Percentiles rank a stretch among this genome's conserved stretches.
phyloP scores from a whole-genome alignment of 2,888 invertebrate genomes.

The Tridacna crocea region DNA sequence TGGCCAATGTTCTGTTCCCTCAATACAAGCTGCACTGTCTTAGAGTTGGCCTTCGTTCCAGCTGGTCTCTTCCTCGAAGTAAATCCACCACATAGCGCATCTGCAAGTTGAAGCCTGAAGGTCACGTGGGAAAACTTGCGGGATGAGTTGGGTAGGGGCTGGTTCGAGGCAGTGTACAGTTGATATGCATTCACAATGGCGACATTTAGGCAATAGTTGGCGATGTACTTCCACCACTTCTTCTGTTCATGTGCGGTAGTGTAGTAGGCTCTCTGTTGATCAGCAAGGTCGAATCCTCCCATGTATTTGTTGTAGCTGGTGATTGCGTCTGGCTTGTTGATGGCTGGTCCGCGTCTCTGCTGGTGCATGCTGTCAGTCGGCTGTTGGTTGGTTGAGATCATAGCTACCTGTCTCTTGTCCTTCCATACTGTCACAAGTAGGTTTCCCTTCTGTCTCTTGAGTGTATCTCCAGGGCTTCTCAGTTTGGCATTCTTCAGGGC shows the following conservation, averaged over 20 bases:
- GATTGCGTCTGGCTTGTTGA: conserved; percentile 17
- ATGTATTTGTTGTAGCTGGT: background rate
- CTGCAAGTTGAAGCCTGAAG: conserved; percentile 12
- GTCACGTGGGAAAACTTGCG: background rate
- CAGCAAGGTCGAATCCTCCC: conserved; percentile 45
- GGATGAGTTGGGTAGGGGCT: background rate
- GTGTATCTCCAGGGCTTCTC: conserved; percentile 12
- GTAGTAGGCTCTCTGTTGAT: conserved; percentile 41
- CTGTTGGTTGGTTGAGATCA: conserved; percentile 21
- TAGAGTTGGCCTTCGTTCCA: background rate
- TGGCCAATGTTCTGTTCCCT: conserved; percentile 12
- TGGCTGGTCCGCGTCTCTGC: conserved; percentile 28
- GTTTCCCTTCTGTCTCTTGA: conserved; percentile 26
- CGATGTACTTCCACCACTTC: conserved; percentile 34
- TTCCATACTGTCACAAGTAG: conserved; percentile 33
- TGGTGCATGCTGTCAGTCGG: background rate
- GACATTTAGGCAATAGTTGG: background rate
- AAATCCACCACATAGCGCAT: background rate
- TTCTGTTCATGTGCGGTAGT: conserved; percentile 16
- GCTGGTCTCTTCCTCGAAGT: background rate
- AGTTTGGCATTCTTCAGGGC: conserved; percentile 20
- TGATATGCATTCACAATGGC: background rate
- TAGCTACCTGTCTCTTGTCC: conserved; percentile 32
- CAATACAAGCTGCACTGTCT: background rate
- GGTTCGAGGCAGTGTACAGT: conserved; percentile 5